Evolutionary conservation across 2,797 vertebrate genomes (phyloP), one percentile per base, ranked within the genome.

Genomic region (Gastrophryne carolinensis): DNA sequence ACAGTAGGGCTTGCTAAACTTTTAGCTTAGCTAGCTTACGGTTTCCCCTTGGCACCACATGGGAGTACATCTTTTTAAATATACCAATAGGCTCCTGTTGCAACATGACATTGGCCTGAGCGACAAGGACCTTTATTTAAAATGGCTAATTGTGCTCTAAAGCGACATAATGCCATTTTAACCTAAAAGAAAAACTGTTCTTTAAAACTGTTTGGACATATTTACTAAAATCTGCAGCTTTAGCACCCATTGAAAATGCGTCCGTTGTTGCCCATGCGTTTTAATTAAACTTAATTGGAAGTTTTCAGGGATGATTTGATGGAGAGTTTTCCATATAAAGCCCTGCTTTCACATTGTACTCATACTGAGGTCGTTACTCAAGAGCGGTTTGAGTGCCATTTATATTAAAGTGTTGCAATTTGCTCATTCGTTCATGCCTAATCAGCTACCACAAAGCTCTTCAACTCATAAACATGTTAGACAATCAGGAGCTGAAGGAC

Each of bases 371-470:
- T 69, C 44, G n/a, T 12, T 73, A 32, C 35, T 57, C 49, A 65
- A 35, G 53, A 66, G 62, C 52, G 27, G 9, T 61, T 47, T 58
- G 53, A 75, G 54, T 52, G 63, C 63, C 41, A 64, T 24, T 69
- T 74, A 66, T 44, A 54, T 56, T 75, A 23, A 68, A 68, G 64
- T 69, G 64, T 68, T 75, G 64, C 63, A 50, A 50, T 75, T 75
- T 75, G 63, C 47, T 62, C 41, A 53, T 67, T 60, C 56, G 21
- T 17, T 70, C 56, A 62, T 44, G 61, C 34, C 35, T 74, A 74
- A 66, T 74, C 50, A 70, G 56, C 53, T 63, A 69, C 44, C 61
- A 54, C 30, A 76, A 39, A 61, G 34, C 54, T 21, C 57, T 70
- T 44, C 57, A 73, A 63, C 50, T 65, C 27, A 65, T 21, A 73